phyloP scores from a whole-genome alignment of 2,113 vertebrate genomes.

The Pontoporia blainvillei region DNA sequence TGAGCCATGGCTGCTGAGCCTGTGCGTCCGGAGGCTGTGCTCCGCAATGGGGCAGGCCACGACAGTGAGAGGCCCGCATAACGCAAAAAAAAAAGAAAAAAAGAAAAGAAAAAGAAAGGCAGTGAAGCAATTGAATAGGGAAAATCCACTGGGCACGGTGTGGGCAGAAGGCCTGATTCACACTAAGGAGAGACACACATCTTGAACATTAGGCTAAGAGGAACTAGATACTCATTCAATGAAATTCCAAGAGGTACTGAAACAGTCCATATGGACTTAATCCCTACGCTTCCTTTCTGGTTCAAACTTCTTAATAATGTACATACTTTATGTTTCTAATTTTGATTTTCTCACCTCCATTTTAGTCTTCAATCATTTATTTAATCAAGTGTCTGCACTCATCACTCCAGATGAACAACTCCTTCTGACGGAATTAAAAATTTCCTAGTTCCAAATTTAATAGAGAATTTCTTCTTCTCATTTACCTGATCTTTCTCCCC shows the following conservation, averaged over 20 bases:
- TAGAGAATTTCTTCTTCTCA: not conserved
- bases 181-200: not conserved
- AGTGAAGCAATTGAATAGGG: not conserved
- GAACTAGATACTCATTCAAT: not conserved
- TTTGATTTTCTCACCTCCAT: not conserved
- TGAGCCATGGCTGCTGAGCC: too few relatives aligned
- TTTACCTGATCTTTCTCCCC: not conserved
- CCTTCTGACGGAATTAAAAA: not conserved
- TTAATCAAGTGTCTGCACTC: not conserved
- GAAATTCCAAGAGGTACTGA: not conserved
- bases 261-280: not conserved
- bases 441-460: not conserved
- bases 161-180: not conserved
- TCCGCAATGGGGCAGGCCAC: rapidly evolving
- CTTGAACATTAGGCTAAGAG: not conserved
- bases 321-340: not conserved
- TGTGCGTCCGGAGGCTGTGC: too few relatives aligned
- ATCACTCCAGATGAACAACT: not conserved
- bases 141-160: not conserved
- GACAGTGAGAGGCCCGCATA: too few relatives aligned
- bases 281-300: not conserved
- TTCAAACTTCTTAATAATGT: not conserved
- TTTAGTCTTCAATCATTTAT: slow-evolving; percentile 8
- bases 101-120: not conserved
- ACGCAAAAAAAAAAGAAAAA: too few relatives aligned